These are phyloP conservation scores for Aricia agestis DNA, from an alignment of 1,140 invertebrate genomes.

Conservation along the genomic window DNA sequence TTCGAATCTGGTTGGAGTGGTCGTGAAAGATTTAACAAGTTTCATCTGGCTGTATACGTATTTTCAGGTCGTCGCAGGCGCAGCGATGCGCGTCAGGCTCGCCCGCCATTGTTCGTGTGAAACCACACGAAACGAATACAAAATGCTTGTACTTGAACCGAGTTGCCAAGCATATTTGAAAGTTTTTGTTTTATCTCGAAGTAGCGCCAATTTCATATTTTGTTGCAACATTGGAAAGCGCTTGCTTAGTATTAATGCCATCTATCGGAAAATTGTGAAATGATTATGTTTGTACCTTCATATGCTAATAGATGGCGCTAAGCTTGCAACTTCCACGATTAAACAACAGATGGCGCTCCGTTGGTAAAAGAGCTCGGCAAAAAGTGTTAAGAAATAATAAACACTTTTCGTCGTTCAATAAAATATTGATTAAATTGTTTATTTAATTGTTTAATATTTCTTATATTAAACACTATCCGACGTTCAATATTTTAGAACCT, in stretches of 20 bases:
- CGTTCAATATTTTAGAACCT: too few species aligned
- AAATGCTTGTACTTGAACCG: conserved; percentile 25
- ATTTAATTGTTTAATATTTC: too few species aligned
- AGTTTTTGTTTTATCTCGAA: conserved; percentile 9
- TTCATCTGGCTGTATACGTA: conserved; percentile 30
- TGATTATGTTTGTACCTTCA: not conserved
- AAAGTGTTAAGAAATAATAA: not conserved
- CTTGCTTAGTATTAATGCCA: not conserved
- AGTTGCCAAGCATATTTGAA: conserved; percentile 21
- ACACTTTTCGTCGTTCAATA: too few species aligned
- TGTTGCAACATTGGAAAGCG: not conserved
- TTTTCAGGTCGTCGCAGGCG: conserved; percentile 47
- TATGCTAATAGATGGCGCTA: not conserved
- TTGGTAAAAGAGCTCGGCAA: not conserved
- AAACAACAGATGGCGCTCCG: not conserved
- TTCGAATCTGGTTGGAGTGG: conserved; percentile 5
- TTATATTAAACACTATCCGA: too few species aligned
- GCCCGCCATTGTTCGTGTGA: conserved; percentile 61
- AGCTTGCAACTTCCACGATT: not conserved
- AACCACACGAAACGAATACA: conserved; percentile 49
- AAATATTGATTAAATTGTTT: too few species aligned
- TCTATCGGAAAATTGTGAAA: not conserved
- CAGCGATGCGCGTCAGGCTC: conserved; percentile 56
- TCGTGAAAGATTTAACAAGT: conserved; percentile 21
- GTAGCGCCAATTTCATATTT: not conserved